These are phyloP conservation scores for Heloderma charlesbogerti DNA, from an alignment of 2,113 vertebrate genomes.

Conservation along the genomic window DNA sequence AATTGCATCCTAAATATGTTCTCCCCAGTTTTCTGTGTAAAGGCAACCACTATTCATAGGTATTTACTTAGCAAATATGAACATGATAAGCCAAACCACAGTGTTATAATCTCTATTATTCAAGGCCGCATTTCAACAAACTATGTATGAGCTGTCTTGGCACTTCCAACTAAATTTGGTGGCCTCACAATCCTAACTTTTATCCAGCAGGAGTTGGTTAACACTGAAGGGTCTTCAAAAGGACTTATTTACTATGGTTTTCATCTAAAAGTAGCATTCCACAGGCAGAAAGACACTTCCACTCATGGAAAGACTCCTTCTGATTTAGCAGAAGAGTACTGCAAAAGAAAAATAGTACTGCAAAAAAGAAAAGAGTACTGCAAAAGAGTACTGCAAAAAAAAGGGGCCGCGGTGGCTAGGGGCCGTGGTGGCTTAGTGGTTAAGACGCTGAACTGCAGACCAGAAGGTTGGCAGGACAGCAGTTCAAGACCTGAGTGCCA, in stretches of 20 bases:
- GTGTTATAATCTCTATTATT: background rate
- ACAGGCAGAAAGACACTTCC: background rate
- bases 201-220: background rate
- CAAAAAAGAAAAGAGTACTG: too few relatives aligned
- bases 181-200: background rate
- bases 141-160: background rate
- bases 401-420: too few relatives aligned
- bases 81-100: slow-evolving; percentile 6
- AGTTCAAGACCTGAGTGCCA: too few relatives aligned
- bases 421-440: background rate
- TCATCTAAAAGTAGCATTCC: too few relatives aligned
- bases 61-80: slow-evolving; percentile 3
- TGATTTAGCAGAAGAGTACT: background rate
- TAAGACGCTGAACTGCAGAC: too few relatives aligned
- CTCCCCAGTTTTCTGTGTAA: background rate
- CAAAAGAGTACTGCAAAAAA: too few relatives aligned
- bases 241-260: background rate
- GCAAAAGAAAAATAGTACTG: background rate
- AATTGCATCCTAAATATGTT: background rate
- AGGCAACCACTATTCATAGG: background rate
- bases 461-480: too few relatives aligned
- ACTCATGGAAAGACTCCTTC: background rate
- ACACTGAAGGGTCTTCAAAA: slow-evolving; percentile 5
- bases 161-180: background rate
- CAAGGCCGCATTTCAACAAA: background rate